Evolutionary conservation across 2,797 vertebrate species (phyloP), one percentile per base, ranked within the genome.

Genomic region (Octomys mimax): DNA sequence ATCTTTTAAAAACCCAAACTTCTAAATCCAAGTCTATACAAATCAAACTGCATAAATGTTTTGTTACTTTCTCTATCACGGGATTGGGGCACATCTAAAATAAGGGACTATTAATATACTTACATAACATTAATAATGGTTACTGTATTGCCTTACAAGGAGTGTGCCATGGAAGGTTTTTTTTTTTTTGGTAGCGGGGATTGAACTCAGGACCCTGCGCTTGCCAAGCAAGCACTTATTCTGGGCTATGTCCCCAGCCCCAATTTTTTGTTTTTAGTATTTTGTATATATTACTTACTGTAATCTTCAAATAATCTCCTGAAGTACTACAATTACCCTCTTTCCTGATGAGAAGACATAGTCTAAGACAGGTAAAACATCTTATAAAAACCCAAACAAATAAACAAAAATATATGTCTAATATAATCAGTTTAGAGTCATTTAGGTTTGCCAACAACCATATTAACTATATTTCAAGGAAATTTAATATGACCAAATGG

Each of bases 271-370:
- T 42, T 42, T 42, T 42, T 42, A 42, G 42, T 42, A 42, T 52
- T 36, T 93, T 12, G 75, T 77, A 36, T 19, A 81, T 49, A 73
- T 94, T 28, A 86, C 54, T 95, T 89, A 96, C 62, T 5, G 66
- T 49, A 90, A 83, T 70, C 62, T 9, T 91, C 19, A 88, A 83
- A 92, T 33, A 92, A 71, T 91, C 33, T 79, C 36, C 64, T 68
- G 21, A 92, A 85, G 12, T 49, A 81, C 10, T 85, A 39, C 68
- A 77, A 92, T 94, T 75, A 62, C 7, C 11, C 18, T 75, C 39
- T 81, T 91, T 85, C 77, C 2, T 92, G 73, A 93, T 91, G 33
- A 98, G 98, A 85, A 89, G 90, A 95, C 2, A 21, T 21, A 77
- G 57, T 36, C 28, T 81, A 8, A 79, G 36, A 80, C 36, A 94